Percentiles rank a stretch among this genome's conserved stretches.
These are phyloP conservation scores for Dendrolimus houi DNA, from an alignment of 2,888 invertebrate genomes.

Conservation along the genomic window DNA sequence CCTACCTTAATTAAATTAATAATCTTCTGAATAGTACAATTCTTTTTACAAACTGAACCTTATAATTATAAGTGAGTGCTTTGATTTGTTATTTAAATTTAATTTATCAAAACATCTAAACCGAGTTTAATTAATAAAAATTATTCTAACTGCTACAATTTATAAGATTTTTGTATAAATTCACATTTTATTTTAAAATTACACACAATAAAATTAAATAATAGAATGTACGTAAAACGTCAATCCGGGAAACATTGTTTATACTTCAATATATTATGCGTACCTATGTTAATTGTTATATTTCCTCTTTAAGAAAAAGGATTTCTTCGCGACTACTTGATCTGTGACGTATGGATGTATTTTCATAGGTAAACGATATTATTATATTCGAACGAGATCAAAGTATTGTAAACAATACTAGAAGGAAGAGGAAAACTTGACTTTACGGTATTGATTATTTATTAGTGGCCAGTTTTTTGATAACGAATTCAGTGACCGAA, in stretches of 20 bases:
- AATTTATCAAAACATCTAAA: neutral
- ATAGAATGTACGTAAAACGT: too few species aligned
- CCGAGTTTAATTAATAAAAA: slow-evolving; percentile 1
- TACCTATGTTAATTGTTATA: too few species aligned
- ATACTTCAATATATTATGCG: too few species aligned
- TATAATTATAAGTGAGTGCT: neutral
- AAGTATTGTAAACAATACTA: neutral
- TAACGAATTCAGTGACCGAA: neutral
- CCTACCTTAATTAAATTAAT: too few species aligned
- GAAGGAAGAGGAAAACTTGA: too few species aligned
- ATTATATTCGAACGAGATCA: neutral
- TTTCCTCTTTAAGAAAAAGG: neutral
- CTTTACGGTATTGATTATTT: too few species aligned
- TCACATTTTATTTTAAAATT: too few species aligned
- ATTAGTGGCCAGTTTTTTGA: neutral
- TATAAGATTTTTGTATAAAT: too few species aligned
- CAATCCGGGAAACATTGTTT: too few species aligned
- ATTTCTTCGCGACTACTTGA: neutral
- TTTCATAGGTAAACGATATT: neutral
- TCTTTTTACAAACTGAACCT: neutral
- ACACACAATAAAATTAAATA: too few species aligned
- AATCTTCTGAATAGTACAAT: neutral
- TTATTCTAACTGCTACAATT: too few species aligned
- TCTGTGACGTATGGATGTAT: neutral
- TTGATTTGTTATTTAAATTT: neutral